Conservation (phyloP, 2,797 vertebrate genomes). For the Rhinichthys osculus region DNA sequence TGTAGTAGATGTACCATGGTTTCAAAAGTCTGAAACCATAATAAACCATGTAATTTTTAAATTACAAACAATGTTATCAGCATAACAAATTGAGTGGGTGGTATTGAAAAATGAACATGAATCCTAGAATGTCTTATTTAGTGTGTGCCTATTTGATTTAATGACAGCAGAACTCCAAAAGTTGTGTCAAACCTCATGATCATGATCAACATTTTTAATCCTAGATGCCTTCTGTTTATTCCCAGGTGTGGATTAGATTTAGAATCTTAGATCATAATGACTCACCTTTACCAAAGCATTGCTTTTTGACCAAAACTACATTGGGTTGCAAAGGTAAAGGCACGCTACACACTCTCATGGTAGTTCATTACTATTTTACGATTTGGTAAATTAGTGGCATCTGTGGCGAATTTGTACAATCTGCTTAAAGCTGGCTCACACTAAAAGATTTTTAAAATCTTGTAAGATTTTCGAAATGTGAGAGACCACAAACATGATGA, state of each 20-base stretch:
- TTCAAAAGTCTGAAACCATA: background rate
- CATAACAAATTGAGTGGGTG: background rate
- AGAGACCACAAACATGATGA: too few species aligned
- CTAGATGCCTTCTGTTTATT: background rate
- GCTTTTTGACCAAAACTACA: background rate
- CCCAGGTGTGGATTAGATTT: background rate
- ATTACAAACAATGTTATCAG: background rate
- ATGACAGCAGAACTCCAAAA: background rate
- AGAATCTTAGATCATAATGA: background rate
- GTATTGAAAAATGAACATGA: background rate
- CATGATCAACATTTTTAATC: background rate
- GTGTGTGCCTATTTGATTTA: background rate
- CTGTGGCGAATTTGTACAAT: background rate
- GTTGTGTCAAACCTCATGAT: background rate
- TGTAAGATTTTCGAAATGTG: too few species aligned
- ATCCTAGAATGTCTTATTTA: background rate
- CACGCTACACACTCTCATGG: background rate
- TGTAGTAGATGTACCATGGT: background rate
- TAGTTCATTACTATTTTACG: background rate
- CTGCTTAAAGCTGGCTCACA: background rate
- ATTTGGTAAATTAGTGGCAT: background rate
- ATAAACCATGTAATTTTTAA: background rate
- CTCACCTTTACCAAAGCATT: background rate
- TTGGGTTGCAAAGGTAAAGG: background rate
- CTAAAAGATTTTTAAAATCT: too few species aligned